Percentiles rank a stretch among this genome's conserved stretches.
Conservation (phyloP, 2,888 invertebrate genomes). For the Oscheius myriophilus region DNA sequence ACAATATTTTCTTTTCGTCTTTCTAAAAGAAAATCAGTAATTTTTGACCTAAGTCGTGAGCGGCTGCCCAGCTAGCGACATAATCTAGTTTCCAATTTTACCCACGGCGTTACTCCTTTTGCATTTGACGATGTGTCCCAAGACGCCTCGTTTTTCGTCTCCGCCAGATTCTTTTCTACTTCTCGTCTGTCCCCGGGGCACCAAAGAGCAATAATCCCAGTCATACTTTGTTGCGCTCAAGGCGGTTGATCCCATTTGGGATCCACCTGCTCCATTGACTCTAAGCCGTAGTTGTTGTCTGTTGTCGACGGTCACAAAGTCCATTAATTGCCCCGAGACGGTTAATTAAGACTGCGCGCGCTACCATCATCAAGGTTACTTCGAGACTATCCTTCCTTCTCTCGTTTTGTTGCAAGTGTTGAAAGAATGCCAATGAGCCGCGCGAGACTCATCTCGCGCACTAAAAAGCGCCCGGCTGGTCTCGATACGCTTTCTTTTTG, state of each 20-base stretch:
- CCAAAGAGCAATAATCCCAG: not conserved
- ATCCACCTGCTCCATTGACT: constrained; percentile 25
- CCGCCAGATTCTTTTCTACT: not conserved
- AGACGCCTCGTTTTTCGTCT: no score
- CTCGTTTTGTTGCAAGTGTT: no score
- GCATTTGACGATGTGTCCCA: no score
- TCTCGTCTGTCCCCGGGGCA: not conserved
- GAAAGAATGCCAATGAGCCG: no score
- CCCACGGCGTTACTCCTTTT: constrained; percentile 7
- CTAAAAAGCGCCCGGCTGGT: constrained; percentile 2
- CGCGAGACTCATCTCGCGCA: not conserved
- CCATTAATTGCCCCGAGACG: constrained; percentile 28
- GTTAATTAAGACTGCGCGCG: constrained; percentile 27
- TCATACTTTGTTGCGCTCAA: not conserved
- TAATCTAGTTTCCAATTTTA: constrained; percentile 27
- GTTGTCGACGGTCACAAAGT: constrained; percentile 13
- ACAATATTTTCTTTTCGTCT: no score
- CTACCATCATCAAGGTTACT: constrained; percentile 25
- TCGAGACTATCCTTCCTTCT: no score
- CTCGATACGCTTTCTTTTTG: not conserved
- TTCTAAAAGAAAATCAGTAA: constrained; percentile 3
- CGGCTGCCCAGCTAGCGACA: constrained; percentile 13
- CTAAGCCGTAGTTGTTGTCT: constrained; percentile 20
- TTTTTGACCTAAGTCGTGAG: constrained; percentile 16
- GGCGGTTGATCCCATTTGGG: constrained; percentile 19